Evolutionary conservation across 92 coral and sea anemone species (phyloP), one percentile per base, ranked within the genome.

Genomic region (Palythoa heliodiscus): DNA sequence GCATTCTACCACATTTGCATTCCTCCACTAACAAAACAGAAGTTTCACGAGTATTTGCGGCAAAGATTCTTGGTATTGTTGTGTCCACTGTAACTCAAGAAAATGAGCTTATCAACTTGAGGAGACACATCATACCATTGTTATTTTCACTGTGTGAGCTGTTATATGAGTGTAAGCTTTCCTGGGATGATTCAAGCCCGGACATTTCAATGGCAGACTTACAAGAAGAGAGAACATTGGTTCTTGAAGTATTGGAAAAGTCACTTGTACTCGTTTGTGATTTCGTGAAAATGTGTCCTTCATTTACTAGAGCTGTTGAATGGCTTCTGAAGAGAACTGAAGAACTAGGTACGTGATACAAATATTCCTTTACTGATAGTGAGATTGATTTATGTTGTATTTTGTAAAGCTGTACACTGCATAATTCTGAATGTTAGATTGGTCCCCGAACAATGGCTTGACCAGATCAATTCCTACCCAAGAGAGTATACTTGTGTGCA

Each of bases 121-220:
- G 69, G 64, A 86, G 35, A 71, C 85, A 92, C 55, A 83, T 88
- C 22, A 52, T 92, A 22, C 87, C 93, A 50, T 75, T 94, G 79
- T 67, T 92, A 17, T 76, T 92, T 20, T 88, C 83, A 60, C 84
- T 94, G 83, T 85, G 92, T 50, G 92, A 92, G 58, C 77, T 92
- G 50, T 85, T 92, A 55, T 47, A 90, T 84, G 91, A 75, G 11
- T 88, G 91, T 89, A 88, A 84, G 78, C 87, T 83, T 25, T 83
- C 72, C 40, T 94, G 95, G 93, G 87, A 86, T 84, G 95, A 85
- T 29, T 71, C 86, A 83, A 86, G 80, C 70, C 91, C 93, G 17
- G 87, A 53, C 35, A 75, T 81, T 66, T 83, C 92, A 85, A 77
- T 89, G 69, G 78, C 83, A 61, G 93, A 94, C 55, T 75, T 79